A percentile compares a stretch with the other conserved stretches of the same genome.
Conservation (phyloP, 2,888 invertebrate genomes). For the Machimus atricapillus region DNA sequence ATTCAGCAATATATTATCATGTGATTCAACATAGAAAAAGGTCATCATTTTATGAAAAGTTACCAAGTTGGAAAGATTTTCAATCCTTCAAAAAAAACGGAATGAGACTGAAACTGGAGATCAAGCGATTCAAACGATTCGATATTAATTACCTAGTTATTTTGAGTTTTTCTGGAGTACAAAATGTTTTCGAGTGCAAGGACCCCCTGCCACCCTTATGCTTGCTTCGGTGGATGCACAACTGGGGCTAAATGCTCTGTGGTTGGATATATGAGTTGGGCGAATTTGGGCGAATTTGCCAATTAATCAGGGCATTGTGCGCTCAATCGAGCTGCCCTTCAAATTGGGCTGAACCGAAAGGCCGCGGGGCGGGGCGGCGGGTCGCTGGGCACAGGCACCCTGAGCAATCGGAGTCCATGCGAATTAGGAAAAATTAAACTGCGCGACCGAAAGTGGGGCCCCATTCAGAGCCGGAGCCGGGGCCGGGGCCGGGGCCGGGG, state of each 20-base stretch:
- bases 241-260: neutral
- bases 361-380: neutral
- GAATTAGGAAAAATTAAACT: constrained; percentile 19
- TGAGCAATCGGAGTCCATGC: neutral
- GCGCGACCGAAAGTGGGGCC: neutral
- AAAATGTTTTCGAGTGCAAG: neutral
- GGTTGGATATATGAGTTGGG: neutral
- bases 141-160: no score
- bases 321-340: neutral
- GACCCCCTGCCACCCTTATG: neutral
- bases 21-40: no score
- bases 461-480: neutral
- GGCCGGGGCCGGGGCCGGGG: neutral
- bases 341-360: neutral
- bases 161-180: no score
- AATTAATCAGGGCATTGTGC: neutral
- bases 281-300: neutral
- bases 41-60: no score
- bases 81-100: no score
- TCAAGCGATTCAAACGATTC: no score
- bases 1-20: no score
- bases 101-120: no score
- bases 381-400: neutral
- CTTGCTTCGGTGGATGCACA: neutral
- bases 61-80: no score